Evolutionary conservation across 1,140 invertebrate genomes (phyloP).

Genomic region (Papilio xuthus): DNA sequence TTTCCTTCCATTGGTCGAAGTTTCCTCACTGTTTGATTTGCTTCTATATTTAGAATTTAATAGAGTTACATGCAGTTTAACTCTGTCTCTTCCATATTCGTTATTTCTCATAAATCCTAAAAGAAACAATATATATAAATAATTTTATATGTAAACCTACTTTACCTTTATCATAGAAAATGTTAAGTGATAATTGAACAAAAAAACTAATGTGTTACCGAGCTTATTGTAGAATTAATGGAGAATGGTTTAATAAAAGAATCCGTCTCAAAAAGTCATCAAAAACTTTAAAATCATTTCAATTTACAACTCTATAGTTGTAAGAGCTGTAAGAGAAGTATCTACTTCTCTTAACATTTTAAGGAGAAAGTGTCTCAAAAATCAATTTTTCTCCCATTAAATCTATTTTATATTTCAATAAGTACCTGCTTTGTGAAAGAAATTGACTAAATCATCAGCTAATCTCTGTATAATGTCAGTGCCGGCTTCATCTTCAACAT

Average conservation of each 20-base stretch:
- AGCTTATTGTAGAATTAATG: no score
- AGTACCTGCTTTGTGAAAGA: conserved; percentile 78
- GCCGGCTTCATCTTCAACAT: conserved; percentile 72
- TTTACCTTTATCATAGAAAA: no score
- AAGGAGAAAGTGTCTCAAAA: no score
- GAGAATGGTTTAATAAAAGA: no score
- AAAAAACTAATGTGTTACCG: no score
- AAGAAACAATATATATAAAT: conserved; percentile 32
- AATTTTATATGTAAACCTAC: background rate
- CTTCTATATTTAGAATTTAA: conserved; percentile 77
- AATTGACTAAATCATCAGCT: conserved; percentile 68
- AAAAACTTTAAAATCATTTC: no score
- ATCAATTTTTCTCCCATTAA: background rate
- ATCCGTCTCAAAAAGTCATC: no score
- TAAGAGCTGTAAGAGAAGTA: no score
- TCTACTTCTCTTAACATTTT: no score
- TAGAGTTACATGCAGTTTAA: conserved; percentile 76
- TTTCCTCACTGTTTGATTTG: conserved; percentile 36
- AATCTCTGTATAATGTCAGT: conserved; percentile 71
- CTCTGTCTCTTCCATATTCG: conserved; percentile 61
- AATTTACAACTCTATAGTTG: no score
- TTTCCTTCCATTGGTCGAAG: conserved; percentile 39
- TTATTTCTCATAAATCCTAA: conserved; percentile 66
- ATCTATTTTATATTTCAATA: conserved; percentile 15
- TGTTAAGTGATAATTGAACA: no score